A percentile compares a stretch with the other conserved stretches of the same genome.
Evolutionary conservation across 2,113 vertebrate genomes (phyloP).

Genomic region (Puffinus mauretanicus): DNA sequence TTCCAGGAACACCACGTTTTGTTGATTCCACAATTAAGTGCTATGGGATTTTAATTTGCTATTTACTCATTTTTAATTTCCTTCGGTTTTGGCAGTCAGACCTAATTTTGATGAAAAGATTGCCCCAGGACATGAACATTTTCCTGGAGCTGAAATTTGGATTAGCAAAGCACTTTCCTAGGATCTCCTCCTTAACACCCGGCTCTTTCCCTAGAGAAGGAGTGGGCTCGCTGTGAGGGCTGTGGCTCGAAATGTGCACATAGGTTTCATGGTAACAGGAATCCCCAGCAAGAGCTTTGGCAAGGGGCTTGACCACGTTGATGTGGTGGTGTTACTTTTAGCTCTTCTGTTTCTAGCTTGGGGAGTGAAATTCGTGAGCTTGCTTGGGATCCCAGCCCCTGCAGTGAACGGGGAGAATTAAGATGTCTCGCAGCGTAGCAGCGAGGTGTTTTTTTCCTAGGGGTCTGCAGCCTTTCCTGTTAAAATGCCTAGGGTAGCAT

Average conservation of each 20-base stretch:
- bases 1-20: neutral
- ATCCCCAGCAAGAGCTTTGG: neutral
- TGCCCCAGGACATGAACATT: neutral
- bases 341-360: neutral
- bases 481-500: neutral
- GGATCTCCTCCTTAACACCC: neutral
- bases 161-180: neutral
- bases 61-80: constrained; percentile 17
- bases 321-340: neutral
- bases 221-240: neutral
- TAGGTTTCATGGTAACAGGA: neutral
- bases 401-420: neutral
- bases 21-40: neutral
- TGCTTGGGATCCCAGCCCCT: neutral
- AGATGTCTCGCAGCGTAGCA: neutral
- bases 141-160: neutral
- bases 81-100: neutral
- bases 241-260: fast-evolving
- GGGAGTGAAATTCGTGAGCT: neutral
- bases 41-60: constrained; percentile 18
- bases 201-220: neutral
- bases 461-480: neutral
- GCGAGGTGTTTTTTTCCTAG: neutral
- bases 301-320: fast-evolving
- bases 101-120: neutral